Evolutionary conservation across 2,888 invertebrate species (phyloP), one percentile per base, ranked within the genome.

Genomic region (Oeneis ivallda): DNA sequence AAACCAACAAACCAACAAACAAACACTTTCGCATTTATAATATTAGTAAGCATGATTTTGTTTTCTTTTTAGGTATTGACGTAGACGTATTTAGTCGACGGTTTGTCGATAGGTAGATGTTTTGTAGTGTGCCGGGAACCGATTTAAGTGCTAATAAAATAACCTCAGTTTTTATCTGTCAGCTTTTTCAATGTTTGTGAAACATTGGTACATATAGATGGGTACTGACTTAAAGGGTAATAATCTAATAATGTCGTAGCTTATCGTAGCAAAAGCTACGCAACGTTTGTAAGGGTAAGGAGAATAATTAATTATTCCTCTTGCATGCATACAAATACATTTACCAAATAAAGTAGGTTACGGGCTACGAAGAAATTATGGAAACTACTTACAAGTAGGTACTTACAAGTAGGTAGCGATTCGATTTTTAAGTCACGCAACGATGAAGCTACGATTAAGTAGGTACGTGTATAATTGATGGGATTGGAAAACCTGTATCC

Each of bases 391-490:
- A 54, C 13, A 54, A 34, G 15, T 17, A 37, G 19, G 56, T 56
- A 41, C 11, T 7, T 13, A 43, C 41, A 39, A 68, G 6, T n/a
- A n/a, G n/a, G 41, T 50, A 15, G 47, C 17, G 7, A 45, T 47
- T 45, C n/a, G 37, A 39, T 39, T 32, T 62, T 49, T 34, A 37
- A 49, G 65, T 62, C 62, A 65, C 62, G 67, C 65, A 65, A 65
- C 53, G 59, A 34, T 43, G 53, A 11, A 41, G 41, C 43, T 39
- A 56, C 32, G 32, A 11, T 26, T 49, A n/a, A n/a, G n/a, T n/a
- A n/a, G n/a, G n/a, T n/a, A 43, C 39, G 19, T 41, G 41, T 34
- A 15, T 62, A 65, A 67, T 67, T 58, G 57, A 65, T 54, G 57
- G 43, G 19, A 61, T 58, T 58, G 32, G 26, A 47, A 53, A 61